Evolutionary conservation across 35 echinoderm and acorn worm genomes (phyloP), one percentile per base, ranked within the genome.

Genomic region (Apostichopus californicus): DNA sequence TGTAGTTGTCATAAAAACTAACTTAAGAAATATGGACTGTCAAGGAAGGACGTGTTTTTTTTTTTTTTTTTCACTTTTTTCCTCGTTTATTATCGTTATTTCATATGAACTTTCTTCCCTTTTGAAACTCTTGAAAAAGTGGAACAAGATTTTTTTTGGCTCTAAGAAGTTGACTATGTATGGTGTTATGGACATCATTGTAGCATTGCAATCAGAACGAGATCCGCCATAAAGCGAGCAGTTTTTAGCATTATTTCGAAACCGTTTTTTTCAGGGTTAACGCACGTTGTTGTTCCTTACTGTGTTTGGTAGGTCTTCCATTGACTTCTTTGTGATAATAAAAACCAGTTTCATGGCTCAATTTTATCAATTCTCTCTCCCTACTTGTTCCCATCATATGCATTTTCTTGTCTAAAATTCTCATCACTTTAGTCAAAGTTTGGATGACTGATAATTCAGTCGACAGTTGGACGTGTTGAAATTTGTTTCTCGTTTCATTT

Each of bases 1-100:
- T 75, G 71, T n/a, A 75, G 71, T 22, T 75, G 17, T 75, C 71
- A 75, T 75, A 75, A 75, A 75, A 75, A 75, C 11, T 75, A 75
- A 75, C 71, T 18, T 20, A 7, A 75, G n/a, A 22, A 18, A 22
- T 7, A 22, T 18, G 71, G 15, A 75, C 71, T 13, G 71, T 20
- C 71, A 75, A 75, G 71, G 17, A 75, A 75, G 71, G 17, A 75
- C 11, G 14, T 75, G 6, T 73, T 75, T 22, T 75, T 75, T 68
- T 68, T 10, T 68, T 68, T 68, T 66, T 68, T 68, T 68, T 68
- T 68, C 64, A 11, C 64, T 68, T 68, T 68, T 68, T 11, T 68
- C 18, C 64, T 68, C 18, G 64, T 68, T 68, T 68, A 18, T 68
- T 68, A 11, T 46, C 34, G 34, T 46, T 46, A 46, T 46, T 46